Percentiles rank a stretch among this genome's conserved stretches.
Evolutionary conservation across 2,113 vertebrate genomes (phyloP).

Genomic region (Brachionichthys hirsutus): DNA sequence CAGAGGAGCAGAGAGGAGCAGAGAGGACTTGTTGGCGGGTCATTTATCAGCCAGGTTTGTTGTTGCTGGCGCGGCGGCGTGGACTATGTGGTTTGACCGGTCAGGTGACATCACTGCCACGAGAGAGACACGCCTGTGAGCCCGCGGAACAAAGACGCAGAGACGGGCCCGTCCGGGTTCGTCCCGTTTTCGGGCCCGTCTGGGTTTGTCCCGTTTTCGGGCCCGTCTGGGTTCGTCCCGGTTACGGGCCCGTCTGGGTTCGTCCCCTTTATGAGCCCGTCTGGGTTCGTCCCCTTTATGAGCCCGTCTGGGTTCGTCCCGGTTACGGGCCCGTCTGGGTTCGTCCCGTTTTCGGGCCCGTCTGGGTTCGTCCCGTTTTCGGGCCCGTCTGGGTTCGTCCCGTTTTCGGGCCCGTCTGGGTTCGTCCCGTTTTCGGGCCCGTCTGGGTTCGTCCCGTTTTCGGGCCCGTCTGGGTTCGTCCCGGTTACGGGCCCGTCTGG

Average conservation of each 20-base stretch:
- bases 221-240: too few relatives aligned
- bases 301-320: neutral
- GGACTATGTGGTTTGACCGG: slow-evolving; percentile 67
- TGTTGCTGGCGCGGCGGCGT: slow-evolving; percentile 32
- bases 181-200: neutral
- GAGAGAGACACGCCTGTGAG: slow-evolving; percentile 24
- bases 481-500: neutral
- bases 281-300: too few relatives aligned
- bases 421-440: neutral
- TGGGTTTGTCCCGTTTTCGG: slow-evolving; percentile 3
- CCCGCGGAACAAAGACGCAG: slow-evolving; percentile 3
- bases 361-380: slow-evolving; percentile 8
- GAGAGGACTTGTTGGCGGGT: slow-evolving; percentile 16
- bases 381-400: neutral
- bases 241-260: neutral
- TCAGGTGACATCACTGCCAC: slow-evolving; percentile 47
- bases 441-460: too few relatives aligned
- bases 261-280: neutral
- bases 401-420: neutral
- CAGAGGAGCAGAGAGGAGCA: too few relatives aligned
- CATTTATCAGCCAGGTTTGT: neutral
- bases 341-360: too few relatives aligned
- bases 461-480: neutral
- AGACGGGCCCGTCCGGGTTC: neutral
- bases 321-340: neutral